A percentile compares a stretch with the other conserved stretches of the same genome.
Evolutionary conservation across 2,888 invertebrate species (phyloP).

Genomic region (Phania funesta): DNA sequence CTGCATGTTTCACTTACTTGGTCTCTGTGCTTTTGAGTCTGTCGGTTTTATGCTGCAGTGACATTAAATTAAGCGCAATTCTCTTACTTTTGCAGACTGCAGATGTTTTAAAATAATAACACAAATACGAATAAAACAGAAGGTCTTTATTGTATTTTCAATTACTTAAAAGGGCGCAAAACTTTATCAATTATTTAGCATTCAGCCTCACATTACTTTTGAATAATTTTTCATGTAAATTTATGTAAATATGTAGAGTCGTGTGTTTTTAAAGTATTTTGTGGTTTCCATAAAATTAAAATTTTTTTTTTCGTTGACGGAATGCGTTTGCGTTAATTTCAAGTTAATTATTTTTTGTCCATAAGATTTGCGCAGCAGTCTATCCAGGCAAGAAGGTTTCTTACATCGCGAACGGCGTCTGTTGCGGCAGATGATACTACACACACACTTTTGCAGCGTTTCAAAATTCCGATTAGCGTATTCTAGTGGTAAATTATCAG

Average conservation of each 20-base stretch:
- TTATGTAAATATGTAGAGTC: neutral
- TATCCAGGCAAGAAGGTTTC: no score
- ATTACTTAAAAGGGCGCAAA: constrained; percentile 52
- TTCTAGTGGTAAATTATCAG: no score
- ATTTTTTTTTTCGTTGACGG: no score
- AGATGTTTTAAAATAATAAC: constrained; percentile 39
- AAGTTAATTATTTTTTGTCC: no score
- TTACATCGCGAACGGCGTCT: no score
- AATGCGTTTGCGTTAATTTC: neutral
- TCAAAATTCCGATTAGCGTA: no score
- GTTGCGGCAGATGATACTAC: no score
- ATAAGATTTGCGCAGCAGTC: no score
- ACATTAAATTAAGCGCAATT: constrained; percentile 58
- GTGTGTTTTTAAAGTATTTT: neutral
- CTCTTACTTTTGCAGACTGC: constrained; percentile 46
- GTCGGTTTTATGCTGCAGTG: constrained; percentile 27
- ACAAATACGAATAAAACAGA: neutral
- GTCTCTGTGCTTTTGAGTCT: constrained; percentile 6
- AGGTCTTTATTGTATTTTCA: neutral
- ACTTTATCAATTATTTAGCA: constrained; percentile 36
- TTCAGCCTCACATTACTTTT: neutral
- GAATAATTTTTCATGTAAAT: neutral
- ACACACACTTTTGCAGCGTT: no score
- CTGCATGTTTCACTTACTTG: constrained; percentile 21
- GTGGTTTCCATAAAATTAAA: no score